Conservation (phyloP, 1,140 invertebrate species). For the Eubasilissa regina region DNA sequence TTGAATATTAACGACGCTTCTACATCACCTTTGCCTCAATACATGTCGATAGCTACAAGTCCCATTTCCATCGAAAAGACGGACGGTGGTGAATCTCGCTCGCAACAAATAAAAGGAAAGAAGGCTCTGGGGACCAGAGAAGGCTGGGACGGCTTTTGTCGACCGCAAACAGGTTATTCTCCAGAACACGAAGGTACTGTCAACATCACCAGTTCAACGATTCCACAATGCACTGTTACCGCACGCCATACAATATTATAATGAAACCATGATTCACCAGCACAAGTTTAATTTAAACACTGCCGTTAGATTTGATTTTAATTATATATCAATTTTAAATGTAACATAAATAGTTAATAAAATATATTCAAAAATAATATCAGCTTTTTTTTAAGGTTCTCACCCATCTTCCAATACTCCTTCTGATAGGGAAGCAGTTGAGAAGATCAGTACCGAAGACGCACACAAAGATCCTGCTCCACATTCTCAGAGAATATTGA, state of each 20-base stretch:
- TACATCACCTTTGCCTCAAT: slow-evolving; percentile 56
- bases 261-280: slow-evolving; percentile 41
- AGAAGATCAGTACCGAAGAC: slow-evolving; percentile 44
- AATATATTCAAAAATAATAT: slow-evolving; percentile 53
- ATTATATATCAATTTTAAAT: slow-evolving; percentile 21
- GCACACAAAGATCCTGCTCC: slow-evolving; percentile 47
- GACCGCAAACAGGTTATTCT: slow-evolving; percentile 56
- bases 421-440: slow-evolving; percentile 59
- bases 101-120: slow-evolving; percentile 55
- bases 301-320: slow-evolving; percentile 39
- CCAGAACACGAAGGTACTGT: slow-evolving; percentile 61
- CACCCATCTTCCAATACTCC: slow-evolving; percentile 60
- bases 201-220: slow-evolving; percentile 52
- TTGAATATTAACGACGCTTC: slow-evolving; percentile 45
- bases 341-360: slow-evolving; percentile 50
- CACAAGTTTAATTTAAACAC: slow-evolving; percentile 50
- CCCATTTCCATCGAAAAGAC: slow-evolving; percentile 45
- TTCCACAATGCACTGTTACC: slow-evolving; percentile 56
- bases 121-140: slow-evolving; percentile 61
- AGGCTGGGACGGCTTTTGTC: slow-evolving; percentile 57
- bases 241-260: slow-evolving; percentile 57
- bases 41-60: slow-evolving; percentile 57
- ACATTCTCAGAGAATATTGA: slow-evolving; percentile 60
- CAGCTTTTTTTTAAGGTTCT: slow-evolving; percentile 59
- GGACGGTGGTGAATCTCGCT: slow-evolving; percentile 21